Conservation (phyloP, 2,797 vertebrate species). For the Leucoraja ocellata region DNA sequence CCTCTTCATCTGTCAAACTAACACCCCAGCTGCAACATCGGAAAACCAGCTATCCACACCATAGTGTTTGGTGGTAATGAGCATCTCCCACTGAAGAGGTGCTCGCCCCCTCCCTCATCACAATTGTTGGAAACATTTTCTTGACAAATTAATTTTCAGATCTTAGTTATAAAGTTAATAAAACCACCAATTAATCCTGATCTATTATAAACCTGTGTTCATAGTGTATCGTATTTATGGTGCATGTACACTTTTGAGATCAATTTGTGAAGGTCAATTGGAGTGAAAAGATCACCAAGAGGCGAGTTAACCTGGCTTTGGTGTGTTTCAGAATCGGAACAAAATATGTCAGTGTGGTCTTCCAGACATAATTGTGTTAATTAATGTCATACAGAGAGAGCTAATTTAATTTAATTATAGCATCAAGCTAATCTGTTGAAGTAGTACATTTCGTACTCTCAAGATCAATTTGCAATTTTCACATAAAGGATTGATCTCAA, state of each 20-base stretch:
- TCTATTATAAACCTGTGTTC: not conserved
- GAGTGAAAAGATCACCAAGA: not conserved
- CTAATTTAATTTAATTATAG: constrained; percentile 21
- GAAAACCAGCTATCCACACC: no score
- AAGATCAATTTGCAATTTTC: constrained; percentile 20
- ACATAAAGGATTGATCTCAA: constrained; percentile 21
- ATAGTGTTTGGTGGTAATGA: no score
- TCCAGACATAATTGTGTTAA: not conserved
- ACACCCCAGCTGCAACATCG: no score
- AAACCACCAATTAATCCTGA: not conserved
- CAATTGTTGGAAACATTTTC: no score
- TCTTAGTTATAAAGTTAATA: not conserved
- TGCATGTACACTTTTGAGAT: not conserved
- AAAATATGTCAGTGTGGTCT: not conserved
- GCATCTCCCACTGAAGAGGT: no score
- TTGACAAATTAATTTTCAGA: not conserved
- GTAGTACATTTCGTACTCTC: not conserved
- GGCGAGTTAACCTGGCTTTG: no score
- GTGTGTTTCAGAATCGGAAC: not conserved
- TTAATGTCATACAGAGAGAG: constrained; percentile 1
- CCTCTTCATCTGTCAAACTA: no score
- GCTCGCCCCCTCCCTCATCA: no score
- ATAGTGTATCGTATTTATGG: not conserved
- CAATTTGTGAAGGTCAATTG: not conserved
- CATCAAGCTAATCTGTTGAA: not conserved